Percentiles rank a stretch among this genome's conserved stretches.
phyloP scores from a whole-genome alignment of 2,888 invertebrate species.

The Pollenia amentaria region DNA sequence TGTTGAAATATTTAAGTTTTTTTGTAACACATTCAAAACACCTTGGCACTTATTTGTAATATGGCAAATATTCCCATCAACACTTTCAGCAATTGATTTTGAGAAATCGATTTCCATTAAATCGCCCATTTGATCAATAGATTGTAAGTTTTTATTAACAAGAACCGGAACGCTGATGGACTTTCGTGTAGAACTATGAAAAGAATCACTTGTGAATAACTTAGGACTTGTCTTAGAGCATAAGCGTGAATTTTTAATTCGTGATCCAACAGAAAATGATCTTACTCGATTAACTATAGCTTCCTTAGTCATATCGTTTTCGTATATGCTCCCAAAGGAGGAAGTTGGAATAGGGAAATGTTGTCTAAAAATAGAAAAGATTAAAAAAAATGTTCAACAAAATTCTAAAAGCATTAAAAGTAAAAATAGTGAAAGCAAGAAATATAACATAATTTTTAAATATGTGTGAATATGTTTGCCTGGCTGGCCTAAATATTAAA shows the following conservation, averaged over 20 bases:
- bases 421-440: no score
- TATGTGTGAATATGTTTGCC: no score
- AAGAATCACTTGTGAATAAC: conserved; percentile 75
- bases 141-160: conserved; percentile 85
- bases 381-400: no score
- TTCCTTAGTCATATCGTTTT: conserved; percentile 85
- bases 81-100: conserved; percentile 75
- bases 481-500: no score
- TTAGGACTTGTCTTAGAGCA: conserved; percentile 64
- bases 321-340: conserved; percentile 93
- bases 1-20: conserved; percentile 12
- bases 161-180: conserved; percentile 90
- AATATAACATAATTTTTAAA: no score
- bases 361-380: conserved; percentile 24
- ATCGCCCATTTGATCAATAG: conserved; percentile 89
- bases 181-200: conserved; percentile 84
- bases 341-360: conserved; percentile 87
- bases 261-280: conserved; percentile 92
- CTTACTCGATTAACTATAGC: conserved; percentile 86
- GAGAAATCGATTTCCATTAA: conserved; percentile 93
- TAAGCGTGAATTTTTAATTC: conserved; percentile 85
- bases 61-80: neutral
- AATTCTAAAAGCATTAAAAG: no score
- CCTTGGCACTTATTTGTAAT: conserved; percentile 26
- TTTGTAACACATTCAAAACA: neutral